Evolutionary conservation across 2,888 invertebrate species (phyloP).

Genomic region (Pheosia tremula): DNA sequence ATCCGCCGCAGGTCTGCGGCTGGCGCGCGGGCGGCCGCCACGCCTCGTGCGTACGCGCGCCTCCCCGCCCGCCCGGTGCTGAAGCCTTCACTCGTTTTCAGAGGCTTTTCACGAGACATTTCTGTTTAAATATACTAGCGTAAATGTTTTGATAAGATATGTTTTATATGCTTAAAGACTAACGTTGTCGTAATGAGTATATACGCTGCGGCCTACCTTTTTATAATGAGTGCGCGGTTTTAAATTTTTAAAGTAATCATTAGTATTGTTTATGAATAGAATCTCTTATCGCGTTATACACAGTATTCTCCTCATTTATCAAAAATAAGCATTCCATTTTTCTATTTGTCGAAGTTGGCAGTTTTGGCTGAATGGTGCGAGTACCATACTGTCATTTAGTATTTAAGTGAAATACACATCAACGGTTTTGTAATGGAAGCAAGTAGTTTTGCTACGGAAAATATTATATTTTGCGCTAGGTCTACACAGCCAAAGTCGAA

Average conservation of each 20-base stretch:
- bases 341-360: background rate
- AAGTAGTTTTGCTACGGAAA: no score
- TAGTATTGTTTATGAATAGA: no score
- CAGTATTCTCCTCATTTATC: no score
- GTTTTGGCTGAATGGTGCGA: no score
- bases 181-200: background rate
- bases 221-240: no score
- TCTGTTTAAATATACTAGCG: background rate
- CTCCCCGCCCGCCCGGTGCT: conserved; percentile 67
- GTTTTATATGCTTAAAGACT: background rate
- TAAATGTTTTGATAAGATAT: background rate
- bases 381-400: no score
- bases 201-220: no score
- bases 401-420: no score
- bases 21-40: conserved; percentile 51
- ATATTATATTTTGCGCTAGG: background rate
- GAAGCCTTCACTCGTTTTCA: conserved; percentile 64
- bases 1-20: conserved; percentile 71
- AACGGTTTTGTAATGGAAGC: no score
- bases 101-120: conserved; percentile 13
- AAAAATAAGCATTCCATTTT: background rate
- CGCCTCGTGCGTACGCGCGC: conserved; percentile 73
- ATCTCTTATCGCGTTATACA: no score
- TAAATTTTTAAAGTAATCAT: no score
- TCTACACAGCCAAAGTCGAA: background rate